Percentiles rank a stretch among this genome's conserved stretches.
Evolutionary conservation across 1,140 invertebrate species (phyloP).

Genomic region (Pantala flavescens): DNA sequence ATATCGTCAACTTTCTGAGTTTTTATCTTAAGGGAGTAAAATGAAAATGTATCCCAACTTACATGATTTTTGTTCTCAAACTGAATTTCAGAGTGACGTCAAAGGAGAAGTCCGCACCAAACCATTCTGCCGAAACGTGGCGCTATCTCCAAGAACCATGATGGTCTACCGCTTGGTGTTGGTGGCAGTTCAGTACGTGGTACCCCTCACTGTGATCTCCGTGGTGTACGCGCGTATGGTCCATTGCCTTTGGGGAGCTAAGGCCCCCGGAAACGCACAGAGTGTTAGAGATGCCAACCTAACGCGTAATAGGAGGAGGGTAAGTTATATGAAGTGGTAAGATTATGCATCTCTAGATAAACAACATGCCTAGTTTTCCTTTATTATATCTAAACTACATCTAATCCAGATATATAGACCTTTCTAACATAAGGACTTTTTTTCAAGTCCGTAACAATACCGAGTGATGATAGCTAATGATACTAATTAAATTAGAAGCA

Average conservation of each 20-base stretch:
- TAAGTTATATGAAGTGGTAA: constrained; percentile 31
- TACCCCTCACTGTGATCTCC: constrained; percentile 63
- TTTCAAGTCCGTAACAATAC: too few relatives aligned
- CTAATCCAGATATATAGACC: too few relatives aligned
- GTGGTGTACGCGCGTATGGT: constrained; percentile 71
- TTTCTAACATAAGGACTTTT: too few relatives aligned
- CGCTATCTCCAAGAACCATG: constrained; percentile 43
- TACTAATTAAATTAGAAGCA: too few relatives aligned
- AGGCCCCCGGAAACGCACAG: constrained; percentile 63
- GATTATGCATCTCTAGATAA: too few relatives aligned
- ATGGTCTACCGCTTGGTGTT: constrained; percentile 43
- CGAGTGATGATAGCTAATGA: too few relatives aligned
- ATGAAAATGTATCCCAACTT: too few relatives aligned
- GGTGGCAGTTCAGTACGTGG: constrained; percentile 56
- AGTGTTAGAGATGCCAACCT: constrained; percentile 61
- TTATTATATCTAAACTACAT: too few relatives aligned
- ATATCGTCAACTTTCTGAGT: too few relatives aligned
- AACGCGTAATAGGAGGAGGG: constrained; percentile 71
- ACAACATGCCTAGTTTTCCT: too few relatives aligned
- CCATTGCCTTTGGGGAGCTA: constrained; percentile 59
- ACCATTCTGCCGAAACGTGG: constrained; percentile 47
- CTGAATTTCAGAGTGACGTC: not conserved
- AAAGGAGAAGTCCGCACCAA: constrained; percentile 26
- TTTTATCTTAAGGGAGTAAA: too few relatives aligned
- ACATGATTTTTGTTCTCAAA: too few relatives aligned